phyloP scores from a whole-genome alignment of 2,888 invertebrate genomes.

The Protodeltote pygarga region DNA sequence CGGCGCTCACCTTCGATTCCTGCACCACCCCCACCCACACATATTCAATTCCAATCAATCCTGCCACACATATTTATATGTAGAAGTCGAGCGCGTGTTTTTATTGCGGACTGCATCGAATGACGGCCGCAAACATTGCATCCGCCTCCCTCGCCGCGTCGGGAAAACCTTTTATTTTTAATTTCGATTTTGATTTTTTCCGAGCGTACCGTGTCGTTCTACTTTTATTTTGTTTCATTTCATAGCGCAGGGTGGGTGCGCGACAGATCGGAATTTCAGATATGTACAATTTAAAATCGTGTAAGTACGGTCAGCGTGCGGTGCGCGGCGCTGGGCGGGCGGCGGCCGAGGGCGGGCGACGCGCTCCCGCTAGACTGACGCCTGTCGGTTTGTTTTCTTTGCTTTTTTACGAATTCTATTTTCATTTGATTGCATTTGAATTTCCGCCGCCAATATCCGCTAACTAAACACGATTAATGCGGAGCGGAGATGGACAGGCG shows the following conservation, averaged over 20 bases:
- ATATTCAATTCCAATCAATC: slow-evolving; percentile 87
- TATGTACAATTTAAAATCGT: slow-evolving; percentile 88
- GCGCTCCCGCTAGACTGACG: slow-evolving; percentile 83
- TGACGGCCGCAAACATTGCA: slow-evolving; percentile 86
- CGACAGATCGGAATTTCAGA: slow-evolving; percentile 87
- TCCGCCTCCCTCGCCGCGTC: slow-evolving; percentile 77
- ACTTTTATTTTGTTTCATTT: slow-evolving; percentile 87
- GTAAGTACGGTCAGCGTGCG: slow-evolving; percentile 85
- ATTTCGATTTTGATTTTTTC: slow-evolving; percentile 87
- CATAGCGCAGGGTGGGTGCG: slow-evolving; percentile 85
- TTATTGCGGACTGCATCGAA: slow-evolving; percentile 85
- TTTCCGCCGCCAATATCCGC: slow-evolving; percentile 87
- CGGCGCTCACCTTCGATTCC: slow-evolving; percentile 84
- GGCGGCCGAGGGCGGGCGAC: slow-evolving; percentile 61
- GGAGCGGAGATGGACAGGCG: slow-evolving; percentile 83
- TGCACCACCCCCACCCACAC: slow-evolving; percentile 70
- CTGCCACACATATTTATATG: slow-evolving; percentile 83
- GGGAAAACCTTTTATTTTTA: slow-evolving; percentile 84
- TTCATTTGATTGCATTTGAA: slow-evolving; percentile 87
- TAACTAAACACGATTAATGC: slow-evolving; percentile 88
- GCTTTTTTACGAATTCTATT: slow-evolving; percentile 86
- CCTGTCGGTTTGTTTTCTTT: slow-evolving; percentile 86
- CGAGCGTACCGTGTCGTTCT: slow-evolving; percentile 78
- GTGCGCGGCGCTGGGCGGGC: slow-evolving; percentile 57
- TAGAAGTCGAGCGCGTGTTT: slow-evolving; percentile 79